Evolutionary conservation across 1,140 invertebrate genomes (phyloP).

Genomic region (Brachionus rubens): DNA sequence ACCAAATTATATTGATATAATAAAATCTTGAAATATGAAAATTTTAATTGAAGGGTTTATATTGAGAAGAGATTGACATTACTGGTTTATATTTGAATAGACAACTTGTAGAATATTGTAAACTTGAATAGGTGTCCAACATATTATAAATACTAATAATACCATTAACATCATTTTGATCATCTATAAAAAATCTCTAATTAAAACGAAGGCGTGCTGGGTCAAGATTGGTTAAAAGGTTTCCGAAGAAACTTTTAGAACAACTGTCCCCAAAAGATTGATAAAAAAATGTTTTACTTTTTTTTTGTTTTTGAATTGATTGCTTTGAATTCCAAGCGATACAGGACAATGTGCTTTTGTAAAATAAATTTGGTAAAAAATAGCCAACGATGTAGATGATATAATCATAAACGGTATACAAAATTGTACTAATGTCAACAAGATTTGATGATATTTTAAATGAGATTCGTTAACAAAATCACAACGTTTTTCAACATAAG

Average conservation of each 20-base stretch:
- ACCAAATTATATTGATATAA: conserved; percentile 60
- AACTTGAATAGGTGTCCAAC: conserved; percentile 61
- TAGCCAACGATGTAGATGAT: background rate
- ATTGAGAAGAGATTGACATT: background rate
- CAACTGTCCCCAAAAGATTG: background rate
- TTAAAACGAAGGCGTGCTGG: no score
- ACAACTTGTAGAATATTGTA: conserved; percentile 50
- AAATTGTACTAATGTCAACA: conserved; percentile 27
- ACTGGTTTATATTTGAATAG: conserved; percentile 19
- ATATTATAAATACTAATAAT: conserved; percentile 60
- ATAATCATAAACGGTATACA: conserved; percentile 28
- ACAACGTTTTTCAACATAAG: background rate
- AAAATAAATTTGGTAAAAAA: conserved; percentile 18
- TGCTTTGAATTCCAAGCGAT: background rate
- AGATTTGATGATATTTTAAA: conserved; percentile 9
- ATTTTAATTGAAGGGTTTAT: background rate
- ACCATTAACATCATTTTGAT: conserved; percentile 62
- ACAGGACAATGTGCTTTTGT: background rate
- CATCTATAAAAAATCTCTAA: background rate
- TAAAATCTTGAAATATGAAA: conserved; percentile 51
- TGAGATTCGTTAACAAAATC: background rate
- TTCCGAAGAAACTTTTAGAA: background rate
- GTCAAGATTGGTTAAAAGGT: background rate
- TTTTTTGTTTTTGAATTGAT: conserved; percentile 31
- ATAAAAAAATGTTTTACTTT: background rate